phyloP scores from a whole-genome alignment of 2,888 invertebrate species.

The Epistrophe grossulariae region DNA sequence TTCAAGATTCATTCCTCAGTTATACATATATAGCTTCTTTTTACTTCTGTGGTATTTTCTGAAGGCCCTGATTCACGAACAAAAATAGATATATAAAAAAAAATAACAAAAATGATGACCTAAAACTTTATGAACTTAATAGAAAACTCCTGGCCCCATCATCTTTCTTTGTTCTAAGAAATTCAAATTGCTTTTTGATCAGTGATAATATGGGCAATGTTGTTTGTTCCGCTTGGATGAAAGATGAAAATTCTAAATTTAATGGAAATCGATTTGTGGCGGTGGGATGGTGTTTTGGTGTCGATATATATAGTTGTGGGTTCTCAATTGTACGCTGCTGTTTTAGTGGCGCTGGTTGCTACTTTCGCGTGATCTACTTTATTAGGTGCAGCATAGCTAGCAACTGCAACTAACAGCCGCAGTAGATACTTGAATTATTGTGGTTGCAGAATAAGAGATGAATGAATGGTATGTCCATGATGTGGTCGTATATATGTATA shows the following conservation, averaged over 20 bases:
- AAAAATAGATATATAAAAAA: background rate
- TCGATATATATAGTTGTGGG: background rate
- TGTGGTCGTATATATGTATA: background rate
- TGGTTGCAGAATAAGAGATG: slow-evolving; percentile 17
- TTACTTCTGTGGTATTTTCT: background rate
- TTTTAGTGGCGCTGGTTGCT: slow-evolving; percentile 36
- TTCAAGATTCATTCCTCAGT: slow-evolving; percentile 23
- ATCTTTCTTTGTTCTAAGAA: slow-evolving; percentile 41
- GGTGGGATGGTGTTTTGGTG: slow-evolving; percentile 43
- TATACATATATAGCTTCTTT: background rate
- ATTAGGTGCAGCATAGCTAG: slow-evolving; percentile 35
- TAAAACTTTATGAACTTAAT: slow-evolving; percentile 45
- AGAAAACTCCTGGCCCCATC: slow-evolving; percentile 27
- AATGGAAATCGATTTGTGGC: slow-evolving; percentile 68
- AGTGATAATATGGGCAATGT: slow-evolving; percentile 56
- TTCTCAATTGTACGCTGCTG: background rate
- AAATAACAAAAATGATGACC: slow-evolving; percentile 47
- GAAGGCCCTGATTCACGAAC: background rate
- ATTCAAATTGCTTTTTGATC: slow-evolving; percentile 51
- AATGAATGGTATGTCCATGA: slow-evolving; percentile 27
- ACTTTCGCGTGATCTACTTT: slow-evolving; percentile 57
- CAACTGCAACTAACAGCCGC: no score
- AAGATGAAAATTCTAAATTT: slow-evolving; percentile 59
- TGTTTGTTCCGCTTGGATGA: slow-evolving; percentile 58
- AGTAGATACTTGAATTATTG: slow-evolving; percentile 8